Conservation (phyloP, 2,797 vertebrate genomes). For the Gambelia wislizenii region DNA sequence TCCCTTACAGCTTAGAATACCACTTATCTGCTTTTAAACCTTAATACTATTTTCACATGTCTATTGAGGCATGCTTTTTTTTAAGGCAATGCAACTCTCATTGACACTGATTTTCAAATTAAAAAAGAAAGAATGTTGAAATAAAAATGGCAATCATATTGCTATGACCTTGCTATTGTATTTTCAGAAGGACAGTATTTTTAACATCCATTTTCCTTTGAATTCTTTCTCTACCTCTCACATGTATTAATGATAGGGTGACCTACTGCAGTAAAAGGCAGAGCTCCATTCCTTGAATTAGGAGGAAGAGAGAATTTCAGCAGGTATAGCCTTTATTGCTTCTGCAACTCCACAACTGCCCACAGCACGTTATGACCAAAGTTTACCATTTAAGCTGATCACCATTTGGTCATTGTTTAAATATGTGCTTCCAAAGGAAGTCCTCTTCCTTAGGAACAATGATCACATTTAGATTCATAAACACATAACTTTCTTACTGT, state of each 20-base stretch:
- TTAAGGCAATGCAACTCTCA: not conserved
- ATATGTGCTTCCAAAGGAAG: slow-evolving; percentile 7
- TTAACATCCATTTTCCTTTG: slow-evolving; percentile 28
- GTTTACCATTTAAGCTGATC: slow-evolving; percentile 16
- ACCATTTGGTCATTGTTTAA: slow-evolving; percentile 10
- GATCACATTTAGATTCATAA: slow-evolving; percentile 37
- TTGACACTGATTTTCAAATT: slow-evolving; percentile 4
- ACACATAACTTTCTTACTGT: slow-evolving; percentile 17
- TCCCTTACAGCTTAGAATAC: not conserved
- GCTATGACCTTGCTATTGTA: slow-evolving; percentile 22
- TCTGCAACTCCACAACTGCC: not conserved
- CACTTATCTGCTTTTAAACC: slow-evolving; percentile 42
- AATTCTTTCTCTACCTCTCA: slow-evolving; percentile 7
- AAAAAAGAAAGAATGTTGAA: not conserved
- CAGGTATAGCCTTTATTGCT: not conserved
- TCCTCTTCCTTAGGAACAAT: not conserved
- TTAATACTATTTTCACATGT: slow-evolving; percentile 12
- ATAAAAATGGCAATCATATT: not conserved
- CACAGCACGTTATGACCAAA: not conserved
- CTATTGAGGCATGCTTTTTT: not conserved
- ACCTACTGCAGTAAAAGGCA: not conserved
- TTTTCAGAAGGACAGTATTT: slow-evolving; percentile 44
- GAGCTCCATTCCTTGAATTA: not conserved
- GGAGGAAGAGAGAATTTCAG: not conserved
- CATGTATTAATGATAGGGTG: not conserved